Evolutionary conservation across 2,888 invertebrate genomes (phyloP).

Genomic region (Actias luna): DNA sequence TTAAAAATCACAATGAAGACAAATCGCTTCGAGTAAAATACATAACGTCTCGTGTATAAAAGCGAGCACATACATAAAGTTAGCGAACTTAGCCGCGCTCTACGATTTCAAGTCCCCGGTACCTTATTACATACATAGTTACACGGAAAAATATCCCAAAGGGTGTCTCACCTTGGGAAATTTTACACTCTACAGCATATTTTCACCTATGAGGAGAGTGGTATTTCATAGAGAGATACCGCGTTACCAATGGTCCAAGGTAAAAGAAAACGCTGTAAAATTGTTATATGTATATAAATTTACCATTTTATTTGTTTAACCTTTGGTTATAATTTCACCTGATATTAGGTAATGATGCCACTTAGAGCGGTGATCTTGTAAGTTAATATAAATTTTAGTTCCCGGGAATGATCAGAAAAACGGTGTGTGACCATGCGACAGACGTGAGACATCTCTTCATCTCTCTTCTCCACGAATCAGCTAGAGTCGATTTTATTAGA

Average conservation of each 20-base stretch:
- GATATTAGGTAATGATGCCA: too few species aligned
- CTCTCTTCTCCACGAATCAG: too few species aligned
- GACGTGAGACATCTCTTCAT: too few species aligned
- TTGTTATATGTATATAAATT: neutral
- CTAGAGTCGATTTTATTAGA: too few species aligned
- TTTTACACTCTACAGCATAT: conserved; percentile 66
- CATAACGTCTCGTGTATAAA: neutral
- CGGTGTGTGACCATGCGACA: too few species aligned
- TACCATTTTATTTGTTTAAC: neutral
- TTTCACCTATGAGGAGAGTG: conserved; percentile 56
- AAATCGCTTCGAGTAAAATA: neutral
- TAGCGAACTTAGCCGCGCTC: neutral
- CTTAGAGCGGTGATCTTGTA: too few species aligned
- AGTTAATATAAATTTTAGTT: too few species aligned
- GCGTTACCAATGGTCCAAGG: conserved; percentile 22
- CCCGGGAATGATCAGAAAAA: too few species aligned
- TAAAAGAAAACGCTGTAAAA: neutral
- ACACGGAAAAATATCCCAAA: conserved; percentile 56
- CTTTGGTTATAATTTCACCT: too few species aligned
- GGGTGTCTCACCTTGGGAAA: conserved; percentile 61
- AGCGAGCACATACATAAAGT: conserved; percentile 2
- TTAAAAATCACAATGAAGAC: neutral
- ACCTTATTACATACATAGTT: conserved; percentile 52
- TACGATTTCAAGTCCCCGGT: conserved; percentile 29
- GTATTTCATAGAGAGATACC: conserved; percentile 66